A percentile compares a stretch with the other conserved stretches of the same genome.
These are phyloP conservation scores for Saguinus midas DNA, from an alignment of 2,113 vertebrate species.

Conservation along the genomic window DNA sequence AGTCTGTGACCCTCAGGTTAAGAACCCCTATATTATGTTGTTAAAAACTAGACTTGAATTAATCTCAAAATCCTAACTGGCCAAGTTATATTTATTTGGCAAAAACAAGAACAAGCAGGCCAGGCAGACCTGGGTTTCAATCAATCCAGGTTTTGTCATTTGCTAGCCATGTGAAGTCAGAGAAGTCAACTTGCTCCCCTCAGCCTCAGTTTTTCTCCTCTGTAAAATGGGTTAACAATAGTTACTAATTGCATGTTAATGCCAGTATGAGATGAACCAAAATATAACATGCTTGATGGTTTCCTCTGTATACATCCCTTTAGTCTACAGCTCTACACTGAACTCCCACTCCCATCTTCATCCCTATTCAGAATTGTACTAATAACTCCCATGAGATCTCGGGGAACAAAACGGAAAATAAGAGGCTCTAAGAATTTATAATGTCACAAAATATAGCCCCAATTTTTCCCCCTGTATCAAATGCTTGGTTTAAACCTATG, in stretches of 20 bases:
- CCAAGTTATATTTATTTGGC: not conserved
- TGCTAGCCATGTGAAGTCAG: not conserved
- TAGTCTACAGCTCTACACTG: not conserved
- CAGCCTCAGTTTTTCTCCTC: not conserved
- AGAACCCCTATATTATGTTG: not conserved
- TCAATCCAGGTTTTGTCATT: not conserved
- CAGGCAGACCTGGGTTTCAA: not conserved
- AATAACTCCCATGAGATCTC: not conserved
- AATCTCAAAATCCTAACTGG: constrained; percentile 22
- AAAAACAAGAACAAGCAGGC: constrained; percentile 9
- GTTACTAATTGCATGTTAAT: not conserved
- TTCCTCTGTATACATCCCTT: not conserved
- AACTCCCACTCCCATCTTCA: not conserved
- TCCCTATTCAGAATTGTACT: not conserved
- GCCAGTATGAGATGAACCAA: not conserved
- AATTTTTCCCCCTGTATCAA: not conserved
- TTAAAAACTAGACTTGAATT: constrained; percentile 23
- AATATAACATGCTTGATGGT: not conserved
- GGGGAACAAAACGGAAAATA: constrained; percentile 21
- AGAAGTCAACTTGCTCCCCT: not conserved
- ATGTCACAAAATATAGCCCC: constrained; percentile 18
- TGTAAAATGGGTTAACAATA: constrained; percentile 38
- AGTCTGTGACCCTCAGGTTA: constrained; percentile 8
- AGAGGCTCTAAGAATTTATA: constrained; percentile 13
- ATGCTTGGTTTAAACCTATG: constrained; percentile 54